Base-by-base conservation (phyloP, 2,797 vertebrate species). In the Fistularia commersonii region DNA sequence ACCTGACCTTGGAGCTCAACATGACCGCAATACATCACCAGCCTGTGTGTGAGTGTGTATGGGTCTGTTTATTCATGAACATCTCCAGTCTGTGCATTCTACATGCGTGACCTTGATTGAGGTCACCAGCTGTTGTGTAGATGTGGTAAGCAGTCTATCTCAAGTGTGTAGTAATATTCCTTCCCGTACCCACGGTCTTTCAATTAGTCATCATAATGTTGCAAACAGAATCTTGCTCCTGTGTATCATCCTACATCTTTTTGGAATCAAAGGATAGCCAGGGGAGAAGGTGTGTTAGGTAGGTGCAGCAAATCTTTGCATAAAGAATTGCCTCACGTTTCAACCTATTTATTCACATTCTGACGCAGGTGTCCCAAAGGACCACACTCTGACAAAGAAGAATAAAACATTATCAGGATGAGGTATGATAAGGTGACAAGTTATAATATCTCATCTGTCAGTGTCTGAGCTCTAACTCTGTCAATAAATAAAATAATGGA, bases 121-220 rank as follows among this genome's bases (percentile, higher is more conserved):
- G 86, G 83, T 90, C 87, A 86, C 81, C 84, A 89, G 87, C 87
- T 88, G 86, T 85, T 82, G 79, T 74, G 80, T 73, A 81, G 81
- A 83, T 81, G 80, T 69, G 74, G 82, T 59, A 68, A 66, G 82
- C n/a, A 69, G 64, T 71, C 72, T 53, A 55, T 62, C 35, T 76
- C 67, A 72, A 72, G 82, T 71, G 70, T 58, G 67, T 79, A 73
- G 89, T 74, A 84, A 79, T 56, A 69, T 55, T n/a, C 43, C 50
- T 34, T 67, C 7, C 75, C 36, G 48, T 47, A 57, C 40, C 35
- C 52, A 43, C 47, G 13, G 44, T 33, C 33, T 38, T 47, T 61
- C 35, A 73, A 65, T 74, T 55, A 70, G 61, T 48, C 37, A 36
- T 61, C 42, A 67, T 66, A 62, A 61, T 51, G 36, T 34, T 34